Evolutionary conservation across 2,797 vertebrate species (phyloP).

Genomic region (Cygnus olor): DNA sequence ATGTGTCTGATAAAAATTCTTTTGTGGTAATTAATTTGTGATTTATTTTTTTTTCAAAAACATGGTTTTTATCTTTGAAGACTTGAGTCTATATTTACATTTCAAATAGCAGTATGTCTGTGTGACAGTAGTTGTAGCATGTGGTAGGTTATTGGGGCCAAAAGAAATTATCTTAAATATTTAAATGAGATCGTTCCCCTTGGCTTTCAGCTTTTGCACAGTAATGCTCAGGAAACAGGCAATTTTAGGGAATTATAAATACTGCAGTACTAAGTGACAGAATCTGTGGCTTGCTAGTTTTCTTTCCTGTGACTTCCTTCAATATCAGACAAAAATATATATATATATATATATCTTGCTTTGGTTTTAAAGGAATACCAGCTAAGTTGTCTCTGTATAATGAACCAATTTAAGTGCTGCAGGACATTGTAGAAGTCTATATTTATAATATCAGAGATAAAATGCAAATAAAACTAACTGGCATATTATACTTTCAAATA

Average conservation of each 20-base stretch:
- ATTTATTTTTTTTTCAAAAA: background rate
- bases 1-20: background rate
- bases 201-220: background rate
- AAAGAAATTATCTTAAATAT: conserved; percentile 7
- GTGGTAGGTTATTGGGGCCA: background rate
- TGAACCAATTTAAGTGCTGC: conserved; percentile 17
- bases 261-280: background rate
- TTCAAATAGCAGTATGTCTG: background rate
- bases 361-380: conserved; percentile 21
- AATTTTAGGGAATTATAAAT: background rate
- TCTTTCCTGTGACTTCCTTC: background rate
- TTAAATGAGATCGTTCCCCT: background rate
- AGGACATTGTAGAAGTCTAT: background rate
- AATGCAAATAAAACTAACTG: conserved; percentile 34
- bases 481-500: conserved; percentile 50
- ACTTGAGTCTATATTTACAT: background rate
- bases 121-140: background rate
- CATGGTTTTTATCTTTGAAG: background rate
- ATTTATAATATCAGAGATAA: conserved; percentile 30
- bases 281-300: background rate
- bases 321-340: background rate
- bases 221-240: background rate
- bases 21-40: background rate
- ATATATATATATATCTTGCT: background rate
- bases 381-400: background rate